Conservation (phyloP, 2,113 vertebrate species). For the Phalacrocorax pelagicus region DNA sequence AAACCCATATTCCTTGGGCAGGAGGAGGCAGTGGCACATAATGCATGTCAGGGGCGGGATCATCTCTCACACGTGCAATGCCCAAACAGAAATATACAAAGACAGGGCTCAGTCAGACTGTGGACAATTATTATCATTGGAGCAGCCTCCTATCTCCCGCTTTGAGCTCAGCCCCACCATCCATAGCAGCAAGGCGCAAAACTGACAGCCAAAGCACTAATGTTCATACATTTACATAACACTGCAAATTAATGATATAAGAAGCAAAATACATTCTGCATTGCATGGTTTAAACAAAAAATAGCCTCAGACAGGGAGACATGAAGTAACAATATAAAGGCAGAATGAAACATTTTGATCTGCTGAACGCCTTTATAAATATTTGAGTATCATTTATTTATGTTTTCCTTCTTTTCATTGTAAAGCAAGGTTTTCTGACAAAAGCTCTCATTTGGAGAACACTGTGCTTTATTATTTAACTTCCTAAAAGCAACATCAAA, state of each 20-base stretch:
- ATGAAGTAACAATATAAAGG: slow-evolving; percentile 64
- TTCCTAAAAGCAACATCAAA: slow-evolving; percentile 78
- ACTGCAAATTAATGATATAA: slow-evolving; percentile 31
- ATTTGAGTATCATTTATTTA: slow-evolving; percentile 77
- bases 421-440: slow-evolving; percentile 70
- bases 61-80: background rate
- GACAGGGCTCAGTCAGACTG: background rate
- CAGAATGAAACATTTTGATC: slow-evolving; percentile 75
- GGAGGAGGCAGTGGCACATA: background rate
- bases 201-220: background rate
- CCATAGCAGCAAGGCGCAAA: background rate
- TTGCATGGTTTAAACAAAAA: slow-evolving; percentile 54
- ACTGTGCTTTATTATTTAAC: slow-evolving; percentile 73
- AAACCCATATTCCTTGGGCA: background rate
- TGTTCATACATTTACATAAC: background rate
- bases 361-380: slow-evolving; percentile 72
- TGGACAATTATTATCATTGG: background rate
- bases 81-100: background rate
- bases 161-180: background rate
- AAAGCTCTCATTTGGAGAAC: slow-evolving; percentile 61
- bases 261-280: slow-evolving; percentile 36
- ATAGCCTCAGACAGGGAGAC: slow-evolving; percentile 27
- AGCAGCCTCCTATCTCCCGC: background rate
- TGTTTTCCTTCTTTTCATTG: slow-evolving; percentile 75
- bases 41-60: background rate